Evolutionary conservation across 2,797 vertebrate species (phyloP).

Genomic region (Pterois miles): DNA sequence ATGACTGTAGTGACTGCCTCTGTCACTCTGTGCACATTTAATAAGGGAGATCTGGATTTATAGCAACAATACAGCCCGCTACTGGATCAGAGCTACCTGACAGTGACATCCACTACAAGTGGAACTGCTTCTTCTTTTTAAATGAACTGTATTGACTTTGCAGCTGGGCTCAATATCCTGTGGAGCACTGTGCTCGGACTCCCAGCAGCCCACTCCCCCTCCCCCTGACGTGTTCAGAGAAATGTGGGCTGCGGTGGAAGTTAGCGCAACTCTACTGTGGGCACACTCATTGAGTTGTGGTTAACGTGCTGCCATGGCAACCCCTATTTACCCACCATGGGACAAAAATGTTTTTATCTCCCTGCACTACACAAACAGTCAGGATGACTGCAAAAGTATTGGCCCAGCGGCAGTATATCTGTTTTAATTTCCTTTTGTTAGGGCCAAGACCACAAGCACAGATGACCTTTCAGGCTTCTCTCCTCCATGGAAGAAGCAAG

Average conservation of each 20-base stretch:
- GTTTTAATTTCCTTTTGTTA: conserved; percentile 64
- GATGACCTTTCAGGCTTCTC: conserved; percentile 42
- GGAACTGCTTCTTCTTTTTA: conserved; percentile 40
- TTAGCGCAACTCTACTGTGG: conserved; percentile 81
- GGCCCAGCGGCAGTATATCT: conserved; percentile 74
- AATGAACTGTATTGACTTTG: conserved; percentile 65
- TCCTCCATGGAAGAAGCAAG: conserved; percentile 13
- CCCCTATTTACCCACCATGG: conserved; percentile 83
- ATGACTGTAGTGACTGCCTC: conserved; percentile 16
- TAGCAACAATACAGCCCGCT: not conserved
- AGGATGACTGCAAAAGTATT: conserved; percentile 85
- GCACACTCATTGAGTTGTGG: conserved; percentile 88
- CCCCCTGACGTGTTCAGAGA: conserved; percentile 76
- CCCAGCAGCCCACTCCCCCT: conserved; percentile 77
- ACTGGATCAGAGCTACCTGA: conserved; percentile 31
- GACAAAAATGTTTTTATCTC: conserved; percentile 91
- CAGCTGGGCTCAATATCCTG: conserved; percentile 74
- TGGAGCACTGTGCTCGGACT: conserved; percentile 40
- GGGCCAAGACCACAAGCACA: conserved; percentile 46
- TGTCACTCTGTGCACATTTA: conserved; percentile 6
- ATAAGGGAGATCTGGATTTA: conserved; percentile 17
- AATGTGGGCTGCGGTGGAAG: conserved; percentile 81
- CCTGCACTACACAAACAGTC: conserved; percentile 89
- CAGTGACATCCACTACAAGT: conserved; percentile 16
- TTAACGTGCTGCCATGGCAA: conserved; percentile 91